phyloP scores from a whole-genome alignment of 1,140 invertebrate species.

The Scaptodrosophila lebanonensis region DNA sequence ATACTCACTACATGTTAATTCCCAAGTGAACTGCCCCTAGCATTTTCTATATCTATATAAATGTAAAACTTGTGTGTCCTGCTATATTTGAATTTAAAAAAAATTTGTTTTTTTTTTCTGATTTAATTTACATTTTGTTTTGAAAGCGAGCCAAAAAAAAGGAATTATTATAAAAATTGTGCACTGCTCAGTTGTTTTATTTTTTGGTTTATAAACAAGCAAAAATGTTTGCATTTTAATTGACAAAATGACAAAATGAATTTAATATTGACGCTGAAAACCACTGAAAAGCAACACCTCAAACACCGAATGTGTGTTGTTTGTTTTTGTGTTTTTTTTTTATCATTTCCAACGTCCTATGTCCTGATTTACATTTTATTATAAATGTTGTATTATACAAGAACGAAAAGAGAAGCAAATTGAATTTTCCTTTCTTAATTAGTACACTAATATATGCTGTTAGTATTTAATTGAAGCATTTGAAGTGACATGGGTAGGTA shows the following conservation, averaged over 20 bases:
- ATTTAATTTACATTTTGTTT: slow-evolving; percentile 19
- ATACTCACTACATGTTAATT: not conserved
- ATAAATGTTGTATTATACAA: slow-evolving; percentile 65
- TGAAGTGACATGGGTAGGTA: slow-evolving; percentile 59
- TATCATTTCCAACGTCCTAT: slow-evolving; percentile 1
- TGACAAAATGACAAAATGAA: slow-evolving; percentile 8
- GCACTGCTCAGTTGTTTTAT: slow-evolving; percentile 44
- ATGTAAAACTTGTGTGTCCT: slow-evolving; percentile 42
- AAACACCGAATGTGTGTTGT: slow-evolving; percentile 3
- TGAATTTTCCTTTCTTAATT: slow-evolving; percentile 45
- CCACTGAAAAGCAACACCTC: too few species aligned
- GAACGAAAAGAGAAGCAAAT: slow-evolving; percentile 31
- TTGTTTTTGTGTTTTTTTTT: slow-evolving; percentile 12
- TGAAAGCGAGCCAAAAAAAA: too few species aligned
- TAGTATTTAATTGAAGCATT: slow-evolving; percentile 37
- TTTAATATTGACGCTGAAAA: slow-evolving; percentile 12
- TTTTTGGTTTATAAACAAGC: slow-evolving; percentile 2
- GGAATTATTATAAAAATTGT: slow-evolving; percentile 2
- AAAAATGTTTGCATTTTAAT: slow-evolving; percentile 38
- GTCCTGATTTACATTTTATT: slow-evolving; percentile 4
- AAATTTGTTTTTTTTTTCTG: slow-evolving; percentile 24
- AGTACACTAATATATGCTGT: slow-evolving; percentile 32
- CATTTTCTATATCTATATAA: slow-evolving; percentile 54
- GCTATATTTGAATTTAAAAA: slow-evolving; percentile 11
- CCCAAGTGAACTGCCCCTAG: slow-evolving; percentile 17